Percentiles rank a stretch among this genome's conserved stretches.
These are phyloP conservation scores for Torymus aiolomorphi DNA, from an alignment of 2,888 invertebrate genomes.

Conservation along the genomic window DNA sequence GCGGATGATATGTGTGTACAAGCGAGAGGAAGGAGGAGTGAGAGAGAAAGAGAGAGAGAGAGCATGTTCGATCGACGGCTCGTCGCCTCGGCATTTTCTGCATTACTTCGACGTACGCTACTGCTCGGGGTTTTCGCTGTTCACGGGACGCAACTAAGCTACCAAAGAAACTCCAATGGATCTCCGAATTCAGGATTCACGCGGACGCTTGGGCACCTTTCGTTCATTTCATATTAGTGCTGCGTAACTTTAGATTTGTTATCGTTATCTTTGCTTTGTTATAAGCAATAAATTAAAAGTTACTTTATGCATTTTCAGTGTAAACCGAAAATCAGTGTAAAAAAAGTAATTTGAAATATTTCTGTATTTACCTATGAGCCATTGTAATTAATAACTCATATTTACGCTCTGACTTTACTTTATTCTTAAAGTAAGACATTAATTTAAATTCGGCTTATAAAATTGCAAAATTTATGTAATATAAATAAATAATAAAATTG, in stretches of 20 bases:
- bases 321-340: neutral
- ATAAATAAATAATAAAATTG: neutral
- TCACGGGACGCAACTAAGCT: slow-evolving; percentile 38
- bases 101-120: slow-evolving; percentile 14
- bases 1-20: slow-evolving; percentile 14
- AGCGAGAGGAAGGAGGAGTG: slow-evolving; percentile 5
- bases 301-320: too few relatives aligned
- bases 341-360: slow-evolving; percentile 3
- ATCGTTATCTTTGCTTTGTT: slow-evolving; percentile 21
- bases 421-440: too few relatives aligned
- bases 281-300: slow-evolving; percentile 22
- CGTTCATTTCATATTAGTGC: slow-evolving; percentile 16
- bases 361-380: neutral
- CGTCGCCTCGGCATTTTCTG: slow-evolving; percentile 41
- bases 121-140: slow-evolving; percentile 26
- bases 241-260: neutral
- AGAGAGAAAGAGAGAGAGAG: slow-evolving; percentile 12
- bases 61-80: slow-evolving; percentile 52
- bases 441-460: neutral
- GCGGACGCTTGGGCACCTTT: slow-evolving; percentile 7
- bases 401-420: too few relatives aligned
- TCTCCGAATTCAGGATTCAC: slow-evolving; percentile 34
- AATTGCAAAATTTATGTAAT: neutral
- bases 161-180: slow-evolving; percentile 53
- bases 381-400: too few relatives aligned